These are phyloP conservation scores for Nephrotoma appendiculata DNA, from an alignment of 2,888 invertebrate species.

Conservation along the genomic window DNA sequence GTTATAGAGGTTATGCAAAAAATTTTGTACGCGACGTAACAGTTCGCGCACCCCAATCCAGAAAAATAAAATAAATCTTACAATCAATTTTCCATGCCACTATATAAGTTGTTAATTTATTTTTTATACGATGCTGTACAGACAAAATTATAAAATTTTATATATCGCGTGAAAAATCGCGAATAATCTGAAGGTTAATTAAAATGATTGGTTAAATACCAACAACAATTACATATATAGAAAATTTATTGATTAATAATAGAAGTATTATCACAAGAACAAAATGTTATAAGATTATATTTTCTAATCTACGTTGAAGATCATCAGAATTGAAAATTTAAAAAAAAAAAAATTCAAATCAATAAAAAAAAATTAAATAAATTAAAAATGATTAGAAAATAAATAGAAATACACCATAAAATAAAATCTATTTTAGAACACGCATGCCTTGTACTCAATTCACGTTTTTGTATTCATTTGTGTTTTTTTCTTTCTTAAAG, in stretches of 20 bases:
- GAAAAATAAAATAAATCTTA: not conserved
- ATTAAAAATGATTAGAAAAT: not conserved
- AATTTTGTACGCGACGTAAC: not conserved
- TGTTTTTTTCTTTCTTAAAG: not conserved
- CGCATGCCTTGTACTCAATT: conserved; percentile 4
- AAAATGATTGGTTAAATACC: not conserved
- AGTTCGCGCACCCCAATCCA: not conserved
- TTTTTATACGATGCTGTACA: not conserved
- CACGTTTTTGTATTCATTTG: not conserved
- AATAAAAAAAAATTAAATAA: not conserved
- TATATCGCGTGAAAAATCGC: not conserved
- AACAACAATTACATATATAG: not conserved
- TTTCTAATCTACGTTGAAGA: not conserved
- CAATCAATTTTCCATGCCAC: not conserved
- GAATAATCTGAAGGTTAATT: not conserved
- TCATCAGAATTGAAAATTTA: not conserved
- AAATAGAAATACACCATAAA: not conserved
- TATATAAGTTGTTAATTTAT: not conserved
- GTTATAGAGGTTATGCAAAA: not conserved
- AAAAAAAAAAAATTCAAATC: not conserved
- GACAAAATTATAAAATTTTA: not conserved
- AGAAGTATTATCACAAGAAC: not conserved
- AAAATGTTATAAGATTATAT: not conserved
- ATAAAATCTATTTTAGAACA: conserved; percentile 1
- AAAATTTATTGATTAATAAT: not conserved